Evolutionary conservation across 2,797 vertebrate genomes (phyloP).

Genomic region (Catostomus latipinnis): DNA sequence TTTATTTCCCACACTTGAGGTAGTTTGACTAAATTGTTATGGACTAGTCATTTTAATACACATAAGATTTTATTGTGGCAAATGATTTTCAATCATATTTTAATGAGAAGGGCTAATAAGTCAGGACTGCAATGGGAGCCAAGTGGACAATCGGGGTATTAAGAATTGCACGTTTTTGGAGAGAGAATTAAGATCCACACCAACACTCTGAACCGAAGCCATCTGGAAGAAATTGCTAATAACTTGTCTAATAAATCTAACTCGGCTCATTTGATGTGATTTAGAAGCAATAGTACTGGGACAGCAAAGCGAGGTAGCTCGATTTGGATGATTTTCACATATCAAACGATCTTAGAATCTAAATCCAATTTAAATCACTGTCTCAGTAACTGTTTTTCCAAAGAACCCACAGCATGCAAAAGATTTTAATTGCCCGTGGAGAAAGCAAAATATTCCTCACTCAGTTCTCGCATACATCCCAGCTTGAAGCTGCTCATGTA

Average conservation of each 20-base stretch:
- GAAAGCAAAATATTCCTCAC: slow-evolving; percentile 36
- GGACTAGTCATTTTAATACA: not conserved
- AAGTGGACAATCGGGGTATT: not conserved
- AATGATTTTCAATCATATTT: not conserved
- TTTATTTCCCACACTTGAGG: not conserved
- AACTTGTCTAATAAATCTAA: slow-evolving; percentile 36
- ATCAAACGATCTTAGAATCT: slow-evolving; percentile 43
- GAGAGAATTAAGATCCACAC: not conserved
- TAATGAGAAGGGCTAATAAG: not conserved
- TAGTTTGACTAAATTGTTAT: not conserved
- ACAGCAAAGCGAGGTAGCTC: slow-evolving; percentile 12
- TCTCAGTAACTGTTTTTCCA: slow-evolving; percentile 48
- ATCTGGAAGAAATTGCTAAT: slow-evolving; percentile 23
- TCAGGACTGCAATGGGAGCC: not conserved
- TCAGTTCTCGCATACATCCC: slow-evolving; percentile 44
- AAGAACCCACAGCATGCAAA: slow-evolving; percentile 32
- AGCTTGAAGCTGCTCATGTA: slow-evolving; percentile 58
- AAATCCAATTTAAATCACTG: slow-evolving; percentile 44
- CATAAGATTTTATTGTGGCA: not conserved
- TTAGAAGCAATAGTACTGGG: slow-evolving; percentile 13
- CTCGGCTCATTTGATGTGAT: slow-evolving; percentile 36
- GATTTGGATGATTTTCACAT: slow-evolving; percentile 33
- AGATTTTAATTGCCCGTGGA: slow-evolving; percentile 47
- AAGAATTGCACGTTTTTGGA: slow-evolving; percentile 1
- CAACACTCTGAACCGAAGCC: slow-evolving; percentile 9